Evolutionary conservation across 2,888 invertebrate genomes (phyloP), one percentile per base, ranked within the genome.

Genomic region (Autographa gamma): DNA sequence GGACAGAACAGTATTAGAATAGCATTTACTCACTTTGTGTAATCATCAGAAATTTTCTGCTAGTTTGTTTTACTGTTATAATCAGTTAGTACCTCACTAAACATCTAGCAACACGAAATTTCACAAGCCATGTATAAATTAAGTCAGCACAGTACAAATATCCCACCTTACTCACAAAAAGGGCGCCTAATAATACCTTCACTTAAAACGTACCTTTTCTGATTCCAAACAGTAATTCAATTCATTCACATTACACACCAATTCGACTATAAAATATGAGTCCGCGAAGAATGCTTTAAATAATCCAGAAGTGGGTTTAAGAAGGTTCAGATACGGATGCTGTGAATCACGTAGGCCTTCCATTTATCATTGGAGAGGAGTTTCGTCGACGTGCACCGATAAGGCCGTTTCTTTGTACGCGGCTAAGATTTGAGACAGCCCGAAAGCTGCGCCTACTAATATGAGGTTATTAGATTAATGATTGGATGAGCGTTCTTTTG

Each of bases 311-410:
- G 2, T 54, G 69, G 66, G 71, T 64, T 73, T 73, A 73, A 81
- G 65, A 61, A 77, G 71, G 74, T 78, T 73, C 66, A 74, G 78
- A 81, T 69, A 84, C 73, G 79, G 83, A 72, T 79, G 79, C 82
- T 77, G 84, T 89, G 89, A 89, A 90, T 89, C 89, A 90, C 90
- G 88, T 86, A 86, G 86, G 76, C 85, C 84, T 82, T 81, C 81
- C 87, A 90, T 91, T 89, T 88, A 90, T 91, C 90, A 91, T 90
- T 82, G 67, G 73, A 62, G 73, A 82, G 82, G 81, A 85, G 87
- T 87, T 86, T 86, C 86, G 86, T 83, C 79, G 80, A 86, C 86
- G 85, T 84, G 86, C 85, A 82, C 71, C 79, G 89, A 89, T 89
- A 89, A 87, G 84, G 63, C 71, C 63, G 64, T 74, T 81, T 81